A percentile compares a stretch with the other conserved stretches of the same genome.
Conservation (phyloP, 37 sponge, comb jelly and placozoan species). For the Hormiphora californensis region DNA sequence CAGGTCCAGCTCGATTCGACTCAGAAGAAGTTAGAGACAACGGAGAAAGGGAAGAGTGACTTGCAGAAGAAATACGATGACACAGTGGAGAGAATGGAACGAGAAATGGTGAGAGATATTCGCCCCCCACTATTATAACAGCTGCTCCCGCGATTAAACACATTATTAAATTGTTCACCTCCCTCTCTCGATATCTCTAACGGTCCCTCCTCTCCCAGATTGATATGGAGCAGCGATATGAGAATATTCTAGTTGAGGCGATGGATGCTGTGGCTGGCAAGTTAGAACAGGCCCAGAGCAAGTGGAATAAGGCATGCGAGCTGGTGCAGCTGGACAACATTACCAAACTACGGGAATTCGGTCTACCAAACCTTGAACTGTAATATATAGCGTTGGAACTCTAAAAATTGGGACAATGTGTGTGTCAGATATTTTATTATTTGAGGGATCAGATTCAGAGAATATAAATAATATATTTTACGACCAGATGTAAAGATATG, state of each 20-base stretch:
- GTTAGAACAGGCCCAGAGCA: neutral
- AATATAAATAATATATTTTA: too few relatives aligned
- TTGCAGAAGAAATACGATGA: conserved; percentile 36
- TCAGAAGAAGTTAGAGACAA: neutral
- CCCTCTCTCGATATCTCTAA: neutral
- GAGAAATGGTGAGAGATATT: neutral
- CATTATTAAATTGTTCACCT: neutral
- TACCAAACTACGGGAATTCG: neutral
- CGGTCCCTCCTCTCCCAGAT: neutral
- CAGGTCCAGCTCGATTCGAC: conserved; percentile 31
- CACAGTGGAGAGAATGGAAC: conserved; percentile 1
- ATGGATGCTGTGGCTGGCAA: conserved; percentile 34
- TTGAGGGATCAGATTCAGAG: too few relatives aligned
- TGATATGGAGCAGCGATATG: conserved; percentile 20
- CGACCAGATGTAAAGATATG: too few relatives aligned
- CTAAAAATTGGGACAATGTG: too few relatives aligned
- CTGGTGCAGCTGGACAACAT: conserved; percentile 40
- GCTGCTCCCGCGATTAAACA: neutral
- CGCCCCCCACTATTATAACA: neutral
- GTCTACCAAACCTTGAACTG: neutral
- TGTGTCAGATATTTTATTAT: too few relatives aligned
- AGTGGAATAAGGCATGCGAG: neutral
- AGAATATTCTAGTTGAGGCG: neutral
- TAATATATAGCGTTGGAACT: too few relatives aligned
- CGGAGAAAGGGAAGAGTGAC: neutral